Conservation (phyloP, 2,113 vertebrate species). For the Hippopotamus amphibius region DNA sequence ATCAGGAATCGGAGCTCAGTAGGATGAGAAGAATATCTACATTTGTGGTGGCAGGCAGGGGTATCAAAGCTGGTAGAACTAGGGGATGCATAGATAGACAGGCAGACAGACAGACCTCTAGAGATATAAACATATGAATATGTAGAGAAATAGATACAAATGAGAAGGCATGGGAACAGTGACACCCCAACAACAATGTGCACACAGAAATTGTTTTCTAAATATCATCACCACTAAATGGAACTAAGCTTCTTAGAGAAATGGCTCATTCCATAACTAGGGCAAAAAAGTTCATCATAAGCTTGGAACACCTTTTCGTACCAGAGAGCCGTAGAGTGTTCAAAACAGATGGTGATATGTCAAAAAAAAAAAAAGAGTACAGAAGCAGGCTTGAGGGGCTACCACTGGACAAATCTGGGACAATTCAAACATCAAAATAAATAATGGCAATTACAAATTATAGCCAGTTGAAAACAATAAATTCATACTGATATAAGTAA, state of each 20-base stretch:
- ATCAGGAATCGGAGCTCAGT: background rate
- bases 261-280: background rate
- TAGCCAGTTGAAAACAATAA: background rate
- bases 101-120: background rate
- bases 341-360: background rate
- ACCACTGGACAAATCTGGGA: background rate
- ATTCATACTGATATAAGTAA: background rate
- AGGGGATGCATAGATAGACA: background rate
- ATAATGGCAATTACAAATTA: conserved; percentile 13
- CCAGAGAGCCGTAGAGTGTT: background rate
- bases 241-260: background rate
- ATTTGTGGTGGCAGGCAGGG: background rate
- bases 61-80: background rate
- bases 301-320: background rate
- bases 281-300: background rate
- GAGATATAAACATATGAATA: background rate
- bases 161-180: background rate
- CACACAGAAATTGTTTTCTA: conserved; percentile 4
- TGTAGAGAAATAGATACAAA: background rate
- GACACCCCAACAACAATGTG: background rate
- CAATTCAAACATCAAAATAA: conserved; percentile 8
- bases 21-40: background rate
- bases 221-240: background rate
- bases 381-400: background rate
- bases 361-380: background rate